Percentiles rank a stretch among this genome's conserved stretches.
These are phyloP conservation scores for Lepus oiostolus DNA, from an alignment of 2,797 vertebrate genomes.

Conservation along the genomic window DNA sequence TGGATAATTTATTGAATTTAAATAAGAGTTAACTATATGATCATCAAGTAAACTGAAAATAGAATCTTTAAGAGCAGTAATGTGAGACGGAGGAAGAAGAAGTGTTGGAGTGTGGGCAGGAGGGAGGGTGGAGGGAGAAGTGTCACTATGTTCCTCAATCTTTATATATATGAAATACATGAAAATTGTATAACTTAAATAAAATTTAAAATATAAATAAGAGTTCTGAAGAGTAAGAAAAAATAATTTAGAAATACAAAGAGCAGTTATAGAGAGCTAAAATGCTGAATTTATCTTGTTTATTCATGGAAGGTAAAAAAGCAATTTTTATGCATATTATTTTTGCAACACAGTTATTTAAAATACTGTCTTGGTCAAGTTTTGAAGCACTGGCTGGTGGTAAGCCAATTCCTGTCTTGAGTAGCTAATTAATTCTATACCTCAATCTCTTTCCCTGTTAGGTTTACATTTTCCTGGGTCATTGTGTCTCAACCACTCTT, in stretches of 20 bases:
- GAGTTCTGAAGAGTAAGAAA: not conserved
- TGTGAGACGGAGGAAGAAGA: too few relatives aligned
- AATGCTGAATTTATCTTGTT: not conserved
- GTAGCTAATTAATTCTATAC: too few relatives aligned
- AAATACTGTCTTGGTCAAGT: not conserved
- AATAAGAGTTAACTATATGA: not conserved
- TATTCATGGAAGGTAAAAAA: constrained; percentile 7
- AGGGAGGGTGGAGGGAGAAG: too few relatives aligned
- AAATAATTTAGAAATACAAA: not conserved
- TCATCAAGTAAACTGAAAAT: too few relatives aligned
- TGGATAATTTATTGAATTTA: not conserved
- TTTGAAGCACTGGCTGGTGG: not conserved
- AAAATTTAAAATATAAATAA: not conserved
- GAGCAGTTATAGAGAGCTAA: not conserved
- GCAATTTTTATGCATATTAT: not conserved
- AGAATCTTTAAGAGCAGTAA: too few relatives aligned
- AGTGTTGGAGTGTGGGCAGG: too few relatives aligned
- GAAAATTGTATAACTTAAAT: too few relatives aligned
- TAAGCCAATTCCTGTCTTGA: not conserved
- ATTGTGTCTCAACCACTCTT: not conserved
- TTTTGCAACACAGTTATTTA: not conserved
- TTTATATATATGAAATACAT: too few relatives aligned
- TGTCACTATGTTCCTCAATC: too few relatives aligned
- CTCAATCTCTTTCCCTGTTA: not conserved
- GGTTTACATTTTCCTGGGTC: not conserved